These are phyloP conservation scores for Thalpophila matura DNA, from an alignment of 2,888 invertebrate species.

Conservation along the genomic window DNA sequence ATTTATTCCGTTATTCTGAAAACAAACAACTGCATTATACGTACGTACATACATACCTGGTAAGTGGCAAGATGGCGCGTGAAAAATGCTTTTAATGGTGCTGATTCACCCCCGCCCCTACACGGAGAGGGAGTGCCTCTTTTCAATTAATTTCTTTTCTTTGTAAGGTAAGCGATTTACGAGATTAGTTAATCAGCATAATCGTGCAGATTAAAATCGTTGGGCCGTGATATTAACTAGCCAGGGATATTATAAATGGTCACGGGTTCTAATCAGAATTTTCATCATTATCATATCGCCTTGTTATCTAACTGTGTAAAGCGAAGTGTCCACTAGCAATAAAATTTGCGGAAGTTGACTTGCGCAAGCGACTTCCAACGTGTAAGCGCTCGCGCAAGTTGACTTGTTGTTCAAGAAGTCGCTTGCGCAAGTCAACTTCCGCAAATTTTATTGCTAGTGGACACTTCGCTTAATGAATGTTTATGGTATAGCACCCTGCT, in stretches of 20 bases:
- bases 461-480: too few species aligned
- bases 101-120: slow-evolving; percentile 43
- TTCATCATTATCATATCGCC: not conserved
- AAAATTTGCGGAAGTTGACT: too few species aligned
- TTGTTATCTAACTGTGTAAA: not conserved
- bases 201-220: slow-evolving; percentile 47
- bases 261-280: slow-evolving; percentile 17
- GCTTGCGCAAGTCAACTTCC: too few species aligned
- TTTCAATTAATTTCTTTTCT: slow-evolving; percentile 58
- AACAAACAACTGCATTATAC: slow-evolving; percentile 29
- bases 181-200: slow-evolving; percentile 57
- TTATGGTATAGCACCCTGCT: too few species aligned
- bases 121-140: slow-evolving; percentile 64
- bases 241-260: slow-evolving; percentile 16
- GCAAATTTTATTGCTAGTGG: too few species aligned
- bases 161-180: slow-evolving; percentile 47
- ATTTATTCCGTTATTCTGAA: slow-evolving; percentile 13
- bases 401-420: too few species aligned
- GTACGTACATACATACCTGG: slow-evolving; percentile 24
- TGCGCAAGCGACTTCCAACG: too few species aligned
- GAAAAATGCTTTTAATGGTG: slow-evolving; percentile 61
- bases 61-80: slow-evolving; percentile 47
- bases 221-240: slow-evolving; percentile 14
- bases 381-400: too few species aligned
- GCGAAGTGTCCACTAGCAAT: too few species aligned